phyloP scores from a whole-genome alignment of 2,113 vertebrate species.

The Electrona antarctica region DNA sequence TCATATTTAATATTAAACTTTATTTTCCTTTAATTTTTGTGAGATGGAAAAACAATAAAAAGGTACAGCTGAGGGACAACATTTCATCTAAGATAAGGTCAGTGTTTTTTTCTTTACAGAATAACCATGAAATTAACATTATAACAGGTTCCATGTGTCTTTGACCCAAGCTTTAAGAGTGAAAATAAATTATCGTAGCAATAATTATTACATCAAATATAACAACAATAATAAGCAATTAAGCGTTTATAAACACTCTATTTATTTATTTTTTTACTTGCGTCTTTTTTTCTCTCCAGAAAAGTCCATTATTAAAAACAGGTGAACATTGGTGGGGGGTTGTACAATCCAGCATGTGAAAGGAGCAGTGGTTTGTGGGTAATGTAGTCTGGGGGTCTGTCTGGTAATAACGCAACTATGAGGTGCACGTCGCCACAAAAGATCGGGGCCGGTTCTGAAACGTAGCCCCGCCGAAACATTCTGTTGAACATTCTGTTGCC shows the following conservation, averaged over 20 bases:
- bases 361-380: constrained; percentile 57
- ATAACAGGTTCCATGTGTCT: constrained; percentile 77
- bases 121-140: constrained; percentile 80
- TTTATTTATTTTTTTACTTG: constrained; percentile 56
- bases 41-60: constrained; percentile 83
- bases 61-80: constrained; percentile 77
- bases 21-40: constrained; percentile 81
- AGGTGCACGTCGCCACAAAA: background rate
- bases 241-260: constrained; percentile 83
- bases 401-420: constrained; percentile 12
- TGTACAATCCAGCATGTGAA: constrained; percentile 83
- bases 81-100: constrained; percentile 78
- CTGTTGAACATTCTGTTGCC: constrained; percentile 37
- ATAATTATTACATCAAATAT: constrained; percentile 84
- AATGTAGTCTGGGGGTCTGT: constrained; percentile 31
- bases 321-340: constrained; percentile 62
- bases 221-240: constrained; percentile 83
- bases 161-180: constrained; percentile 79
- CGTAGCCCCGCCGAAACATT: constrained; percentile 12
- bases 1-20: constrained; percentile 78
- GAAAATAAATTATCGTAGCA: constrained; percentile 87
- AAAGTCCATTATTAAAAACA: constrained; percentile 79
- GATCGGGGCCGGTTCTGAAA: constrained; percentile 10
- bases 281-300: constrained; percentile 69
- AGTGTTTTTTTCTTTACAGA: constrained; percentile 76